Conservation (phyloP, 2,888 invertebrate species). For the Antheraea assamensis region DNA sequence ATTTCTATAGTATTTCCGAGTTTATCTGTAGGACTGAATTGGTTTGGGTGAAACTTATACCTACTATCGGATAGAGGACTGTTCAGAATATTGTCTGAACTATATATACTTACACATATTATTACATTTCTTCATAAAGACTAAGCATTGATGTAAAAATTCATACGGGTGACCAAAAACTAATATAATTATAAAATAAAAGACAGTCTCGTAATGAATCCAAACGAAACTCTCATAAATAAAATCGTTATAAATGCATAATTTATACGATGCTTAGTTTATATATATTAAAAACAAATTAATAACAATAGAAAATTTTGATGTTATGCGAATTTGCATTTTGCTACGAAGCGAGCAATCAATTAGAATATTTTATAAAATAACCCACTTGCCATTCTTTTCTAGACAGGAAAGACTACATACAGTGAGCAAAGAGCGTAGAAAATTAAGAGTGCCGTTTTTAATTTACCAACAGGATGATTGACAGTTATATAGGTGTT, state of each 20-base stretch:
- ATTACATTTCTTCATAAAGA: no score
- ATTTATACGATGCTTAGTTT: no score
- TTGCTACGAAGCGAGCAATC: not conserved
- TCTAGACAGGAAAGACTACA: not conserved
- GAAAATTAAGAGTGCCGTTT: not conserved
- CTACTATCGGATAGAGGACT: no score
- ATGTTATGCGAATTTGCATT: not conserved
- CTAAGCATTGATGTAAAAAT: no score
- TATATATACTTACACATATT: no score
- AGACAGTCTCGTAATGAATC: no score
- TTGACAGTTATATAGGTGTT: conserved; percentile 15
- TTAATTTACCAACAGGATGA: conserved; percentile 7
- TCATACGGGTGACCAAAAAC: no score
- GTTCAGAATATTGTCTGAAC: no score
- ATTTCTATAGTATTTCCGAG: no score
- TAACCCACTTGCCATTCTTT: not conserved
- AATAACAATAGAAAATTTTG: not conserved
- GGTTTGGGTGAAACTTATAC: no score
- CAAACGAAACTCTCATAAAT: not conserved
- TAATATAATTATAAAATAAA: no score
- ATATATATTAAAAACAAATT: not conserved
- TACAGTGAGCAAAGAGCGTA: not conserved
- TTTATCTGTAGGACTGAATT: no score
- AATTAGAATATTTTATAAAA: not conserved
- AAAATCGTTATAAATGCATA: not conserved